phyloP scores from a whole-genome alignment of 1,140 invertebrate species.

The Atta cephalotes region DNA sequence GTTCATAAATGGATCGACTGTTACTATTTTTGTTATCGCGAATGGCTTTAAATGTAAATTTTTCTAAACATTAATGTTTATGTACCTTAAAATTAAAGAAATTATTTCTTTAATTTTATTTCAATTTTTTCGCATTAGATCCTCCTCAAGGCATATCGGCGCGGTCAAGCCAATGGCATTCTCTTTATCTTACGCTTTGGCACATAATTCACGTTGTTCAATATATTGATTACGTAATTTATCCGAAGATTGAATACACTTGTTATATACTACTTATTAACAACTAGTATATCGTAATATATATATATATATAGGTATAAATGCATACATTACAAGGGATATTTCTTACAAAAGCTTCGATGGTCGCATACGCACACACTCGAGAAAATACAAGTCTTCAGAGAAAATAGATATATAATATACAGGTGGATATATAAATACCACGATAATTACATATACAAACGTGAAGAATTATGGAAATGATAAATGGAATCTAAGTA shows the following conservation, averaged over 20 bases:
- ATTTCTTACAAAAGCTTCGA: conserved; percentile 50
- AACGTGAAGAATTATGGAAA: conserved; percentile 3
- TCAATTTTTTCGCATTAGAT: background rate
- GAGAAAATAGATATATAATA: conserved; percentile 15
- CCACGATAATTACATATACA: background rate
- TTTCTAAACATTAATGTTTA: background rate
- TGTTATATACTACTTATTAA: conserved; percentile 38
- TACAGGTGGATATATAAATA: background rate
- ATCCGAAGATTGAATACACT: conserved; percentile 53
- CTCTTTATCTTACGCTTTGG: conserved; percentile 76
- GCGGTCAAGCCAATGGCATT: conserved; percentile 44
- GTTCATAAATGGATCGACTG: background rate
- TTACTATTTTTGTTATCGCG: background rate
- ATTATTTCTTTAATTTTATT: no score
- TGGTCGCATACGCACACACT: background rate
- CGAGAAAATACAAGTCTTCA: background rate
- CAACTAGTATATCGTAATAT: background rate
- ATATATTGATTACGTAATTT: conserved; percentile 71
- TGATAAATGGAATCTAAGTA: conserved; percentile 6
- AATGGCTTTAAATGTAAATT: conserved; percentile 4
- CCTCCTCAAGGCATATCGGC: conserved; percentile 9
- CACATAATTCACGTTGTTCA: conserved; percentile 80
- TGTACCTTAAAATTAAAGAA: background rate
- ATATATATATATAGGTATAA: conserved; percentile 57
- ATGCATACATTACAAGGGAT: conserved; percentile 54